Base-by-base conservation (phyloP, 2,113 vertebrate species). In the Hippocampus barbouri region DNA sequence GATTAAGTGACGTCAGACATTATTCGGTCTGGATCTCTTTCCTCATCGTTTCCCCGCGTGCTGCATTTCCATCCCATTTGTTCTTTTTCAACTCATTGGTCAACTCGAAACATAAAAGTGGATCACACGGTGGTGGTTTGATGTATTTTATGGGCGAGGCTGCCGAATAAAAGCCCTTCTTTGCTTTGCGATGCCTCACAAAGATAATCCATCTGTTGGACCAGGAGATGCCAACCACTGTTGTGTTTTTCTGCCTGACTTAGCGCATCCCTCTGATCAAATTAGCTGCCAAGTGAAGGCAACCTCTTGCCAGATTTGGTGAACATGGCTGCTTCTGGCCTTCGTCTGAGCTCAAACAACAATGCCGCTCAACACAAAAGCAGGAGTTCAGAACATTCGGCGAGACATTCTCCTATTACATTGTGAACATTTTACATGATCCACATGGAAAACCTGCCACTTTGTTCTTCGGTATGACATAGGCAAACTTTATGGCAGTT, bases 201-300 rank as follows among this genome's bases (percentile, higher is more conserved):
- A 53, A 75, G 75, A 54, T 71, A 65, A 74, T 77, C 87, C 86
- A 83, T 89, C 87, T 86, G 87, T 77, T 72, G 70, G 25, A 34
- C 43, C 45, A 75, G 45, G 51, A 69, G 54, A 68, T 71, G 77
- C 84, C 79, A 83, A 77, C 74, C 75, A 69, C 63, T 64, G 16
- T 64, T n/a, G n/a, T 61, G 66, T 71, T 82, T 70, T 74, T 82
- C 51, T 61, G 73, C 71, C 38, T 12, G 30, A 61, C 56, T 69
- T 63, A 12, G 57, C 59, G 27, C 20, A 3, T 79, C 49, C 25
- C 3, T 65, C 41, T n/a, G 5, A 66, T 51, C 0, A 8, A 57
- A 71, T 47, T 12, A 40, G 40, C 12, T 70, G 75, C 72, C 59
- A 63, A 78, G 66, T 10, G 53, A 25, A 43, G 65, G 53, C 70